Base-by-base conservation (phyloP, 2,113 vertebrate genomes). In the Piprites chloris region DNA sequence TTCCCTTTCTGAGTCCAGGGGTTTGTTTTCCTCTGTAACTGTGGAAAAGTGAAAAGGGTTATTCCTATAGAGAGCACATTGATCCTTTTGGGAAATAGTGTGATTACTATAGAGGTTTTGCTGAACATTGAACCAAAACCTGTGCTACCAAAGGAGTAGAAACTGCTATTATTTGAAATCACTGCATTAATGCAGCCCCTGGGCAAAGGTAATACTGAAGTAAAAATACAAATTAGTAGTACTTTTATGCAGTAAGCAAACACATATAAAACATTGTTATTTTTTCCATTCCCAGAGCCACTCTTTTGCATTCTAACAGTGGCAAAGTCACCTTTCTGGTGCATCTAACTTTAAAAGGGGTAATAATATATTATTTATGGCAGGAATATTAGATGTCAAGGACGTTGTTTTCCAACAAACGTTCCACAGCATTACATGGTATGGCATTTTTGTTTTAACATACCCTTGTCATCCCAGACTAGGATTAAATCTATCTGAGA, bases 31-130 rank as follows among this genome's bases (percentile, higher is more conserved):
- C 44, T 35, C 61, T 65, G 32, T 39, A 69, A 65, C 61, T 12
- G 13, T 35, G 35, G 18, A 55, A 69, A 37, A 89, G 7, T 62
- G 26, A 50, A 89, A 81, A 56, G 9, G n/a, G 9, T 58, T 68
- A 37, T 63, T 86, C n/a, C 39, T 61, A 78, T 6, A 28, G 28
- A 7, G 27, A 55, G 41, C 18, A n/a, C 17, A 6, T 32, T 63
- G 55, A 28, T 19, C 66, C 17, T 41, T 71, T 30, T 0, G 1
- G 42, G 37, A 74, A 83, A 42, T 0, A 41, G 6, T 1, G 0
- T 2, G 2, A 53, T 69, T 58, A 24, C 32, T 33, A n/a, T 12
- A 14, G 8, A 37, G 23, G 16, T 65, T 68, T 85, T 88, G 27
- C 11, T 74, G 65, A 55, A 37, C 20, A 5, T 3, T 62, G 67